A percentile compares a stretch with the other conserved stretches of the same genome.
Evolutionary conservation across 2,797 vertebrate species (phyloP).

Genomic region (Poeciliopsis paucimaculata): DNA sequence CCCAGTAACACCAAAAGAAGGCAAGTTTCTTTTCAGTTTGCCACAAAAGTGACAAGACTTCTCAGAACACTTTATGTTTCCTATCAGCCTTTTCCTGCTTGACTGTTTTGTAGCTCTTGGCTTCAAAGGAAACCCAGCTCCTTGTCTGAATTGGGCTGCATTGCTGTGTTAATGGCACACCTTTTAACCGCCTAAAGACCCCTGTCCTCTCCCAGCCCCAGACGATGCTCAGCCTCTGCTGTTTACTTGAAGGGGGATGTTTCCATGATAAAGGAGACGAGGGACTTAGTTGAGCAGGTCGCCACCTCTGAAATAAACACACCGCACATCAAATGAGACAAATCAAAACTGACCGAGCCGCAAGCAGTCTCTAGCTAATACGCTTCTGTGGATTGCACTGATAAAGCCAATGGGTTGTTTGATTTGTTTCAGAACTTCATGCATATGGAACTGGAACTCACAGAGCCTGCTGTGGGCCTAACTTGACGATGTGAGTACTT

Average conservation of each 20-base stretch:
- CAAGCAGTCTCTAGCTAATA: conserved; percentile 57
- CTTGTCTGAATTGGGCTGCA: conserved; percentile 28
- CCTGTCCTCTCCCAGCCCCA: conserved; percentile 37
- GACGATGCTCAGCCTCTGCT: conserved; percentile 54
- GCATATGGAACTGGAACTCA: conserved; percentile 35
- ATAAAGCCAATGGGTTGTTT: conserved; percentile 44
- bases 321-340: conserved; percentile 62
- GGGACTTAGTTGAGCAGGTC: conserved; percentile 45
- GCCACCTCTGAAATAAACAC: conserved; percentile 63
- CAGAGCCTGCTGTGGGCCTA: background rate
- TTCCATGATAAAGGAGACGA: conserved; percentile 71
- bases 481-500: background rate
- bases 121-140: conserved; percentile 51
- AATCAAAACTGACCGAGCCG: conserved; percentile 61
- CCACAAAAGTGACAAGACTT: conserved; percentile 6
- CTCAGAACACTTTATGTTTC: conserved; percentile 1
- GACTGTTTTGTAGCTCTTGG: conserved; percentile 3
- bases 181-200: conserved; percentile 37
- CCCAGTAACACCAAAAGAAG: background rate
- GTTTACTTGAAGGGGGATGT: conserved; percentile 31
- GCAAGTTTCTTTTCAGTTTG: background rate
- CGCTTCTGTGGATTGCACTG: conserved; percentile 45
- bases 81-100: conserved; percentile 20
- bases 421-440: conserved; percentile 44
- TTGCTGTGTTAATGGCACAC: conserved; percentile 44